phyloP scores from a whole-genome alignment of 2,113 vertebrate species.

The Amazona vittata region DNA sequence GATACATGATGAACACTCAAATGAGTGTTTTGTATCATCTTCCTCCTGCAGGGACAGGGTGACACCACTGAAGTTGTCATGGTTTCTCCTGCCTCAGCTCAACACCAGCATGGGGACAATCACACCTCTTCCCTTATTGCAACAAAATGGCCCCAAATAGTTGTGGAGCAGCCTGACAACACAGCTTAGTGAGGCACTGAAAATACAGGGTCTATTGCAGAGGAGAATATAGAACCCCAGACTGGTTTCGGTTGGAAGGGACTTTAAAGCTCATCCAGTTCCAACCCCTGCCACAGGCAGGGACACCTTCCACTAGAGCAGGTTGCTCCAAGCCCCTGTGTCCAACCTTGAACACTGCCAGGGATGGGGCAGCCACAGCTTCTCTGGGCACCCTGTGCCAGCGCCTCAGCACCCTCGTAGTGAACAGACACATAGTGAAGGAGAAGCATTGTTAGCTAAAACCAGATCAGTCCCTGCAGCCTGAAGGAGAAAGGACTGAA shows the following conservation, averaged over 20 bases:
- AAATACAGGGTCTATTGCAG: background rate
- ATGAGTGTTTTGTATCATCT: background rate
- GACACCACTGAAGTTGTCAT: background rate
- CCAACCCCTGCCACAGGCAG: background rate
- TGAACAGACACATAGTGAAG: background rate
- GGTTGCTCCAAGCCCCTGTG: background rate
- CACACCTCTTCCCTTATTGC: background rate
- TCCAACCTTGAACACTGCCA: background rate
- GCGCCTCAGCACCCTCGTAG: background rate
- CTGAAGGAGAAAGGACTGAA: background rate
- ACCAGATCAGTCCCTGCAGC: background rate
- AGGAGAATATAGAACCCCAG: background rate
- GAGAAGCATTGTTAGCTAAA: background rate
- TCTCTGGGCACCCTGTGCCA: background rate
- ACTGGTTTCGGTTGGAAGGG: background rate
- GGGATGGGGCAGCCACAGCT: background rate
- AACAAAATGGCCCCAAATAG: background rate
- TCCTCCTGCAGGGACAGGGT: background rate
- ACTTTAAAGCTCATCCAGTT: background rate
- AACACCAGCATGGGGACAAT: background rate
- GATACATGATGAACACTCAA: background rate
- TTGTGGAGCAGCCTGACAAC: background rate
- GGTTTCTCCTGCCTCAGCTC: background rate
- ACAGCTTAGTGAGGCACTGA: background rate
- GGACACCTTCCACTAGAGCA: background rate